Conservation (phyloP, 2,113 vertebrate genomes). For the Phrynosoma platyrhinos region DNA sequence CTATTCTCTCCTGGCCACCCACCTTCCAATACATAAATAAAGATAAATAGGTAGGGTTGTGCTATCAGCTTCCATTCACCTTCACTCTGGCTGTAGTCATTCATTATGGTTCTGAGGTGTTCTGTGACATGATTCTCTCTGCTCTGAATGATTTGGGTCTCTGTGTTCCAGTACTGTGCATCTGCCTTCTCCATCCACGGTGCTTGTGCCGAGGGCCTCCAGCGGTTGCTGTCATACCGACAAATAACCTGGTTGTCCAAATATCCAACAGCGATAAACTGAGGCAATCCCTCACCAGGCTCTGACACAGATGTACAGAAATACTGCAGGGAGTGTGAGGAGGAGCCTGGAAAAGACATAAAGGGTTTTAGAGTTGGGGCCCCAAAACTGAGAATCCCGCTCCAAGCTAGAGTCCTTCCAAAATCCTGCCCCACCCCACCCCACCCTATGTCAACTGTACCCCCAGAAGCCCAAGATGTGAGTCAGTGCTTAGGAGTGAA, state of each 20-base stretch:
- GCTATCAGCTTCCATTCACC: not conserved
- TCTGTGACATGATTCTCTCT: rapidly evolving
- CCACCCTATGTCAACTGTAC: no score
- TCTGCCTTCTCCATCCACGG: slow-evolving; percentile 34
- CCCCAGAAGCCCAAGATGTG: no score
- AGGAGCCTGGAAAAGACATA: not conserved
- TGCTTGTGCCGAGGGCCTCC: not conserved
- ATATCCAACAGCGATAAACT: not conserved
- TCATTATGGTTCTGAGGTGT: rapidly evolving
- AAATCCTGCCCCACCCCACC: no score
- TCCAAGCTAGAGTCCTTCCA: no score
- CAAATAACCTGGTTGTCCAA: slow-evolving; percentile 13
- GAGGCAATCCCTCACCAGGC: not conserved
- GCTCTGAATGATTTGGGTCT: rapidly evolving
- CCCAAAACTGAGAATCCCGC: no score
- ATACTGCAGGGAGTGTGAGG: not conserved
- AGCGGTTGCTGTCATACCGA: slow-evolving; percentile 12
- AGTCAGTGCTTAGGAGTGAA: no score
- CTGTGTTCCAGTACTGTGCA: rapidly evolving
- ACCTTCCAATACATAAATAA: no score
- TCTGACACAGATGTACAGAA: not conserved
- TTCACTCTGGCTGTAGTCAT: slow-evolving; percentile 43
- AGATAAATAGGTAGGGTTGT: no score
- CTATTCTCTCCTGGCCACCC: no score
- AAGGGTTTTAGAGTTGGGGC: no score